phyloP scores from a whole-genome alignment of 2,113 vertebrate species.

The Xyliphius kryptos region DNA sequence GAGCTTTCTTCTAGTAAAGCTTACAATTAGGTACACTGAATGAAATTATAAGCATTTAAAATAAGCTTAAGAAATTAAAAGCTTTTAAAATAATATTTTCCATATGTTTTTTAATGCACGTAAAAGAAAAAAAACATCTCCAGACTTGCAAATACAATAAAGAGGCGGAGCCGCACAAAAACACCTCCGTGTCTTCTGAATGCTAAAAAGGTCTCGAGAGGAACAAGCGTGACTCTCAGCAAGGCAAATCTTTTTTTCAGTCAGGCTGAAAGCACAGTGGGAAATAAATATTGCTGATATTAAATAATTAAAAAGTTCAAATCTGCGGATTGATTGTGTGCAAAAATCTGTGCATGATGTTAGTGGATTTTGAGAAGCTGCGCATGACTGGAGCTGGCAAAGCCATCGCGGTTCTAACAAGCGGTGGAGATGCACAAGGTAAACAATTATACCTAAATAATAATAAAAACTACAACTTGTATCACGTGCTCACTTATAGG shows the following conservation, averaged over 20 bases:
- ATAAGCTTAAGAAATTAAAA: too few relatives aligned
- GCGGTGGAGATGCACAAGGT: slow-evolving; percentile 94
- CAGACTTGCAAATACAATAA: slow-evolving; percentile 1
- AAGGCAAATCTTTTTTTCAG: not conserved
- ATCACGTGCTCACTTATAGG: too few relatives aligned
- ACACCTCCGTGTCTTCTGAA: not conserved
- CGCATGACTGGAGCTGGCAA: slow-evolving; percentile 41
- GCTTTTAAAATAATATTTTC: too few relatives aligned
- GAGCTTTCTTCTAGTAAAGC: too few relatives aligned
- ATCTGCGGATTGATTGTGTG: not conserved
- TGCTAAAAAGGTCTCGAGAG: not conserved
- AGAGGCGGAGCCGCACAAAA: slow-evolving; percentile 19
- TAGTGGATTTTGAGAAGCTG: slow-evolving; percentile 46
- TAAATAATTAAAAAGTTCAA: too few relatives aligned
- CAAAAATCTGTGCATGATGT: slow-evolving; percentile 13
- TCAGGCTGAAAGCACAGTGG: too few relatives aligned
- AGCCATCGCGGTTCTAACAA: slow-evolving; percentile 90
- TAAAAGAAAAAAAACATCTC: too few relatives aligned
- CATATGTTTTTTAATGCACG: too few relatives aligned
- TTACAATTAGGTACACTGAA: too few relatives aligned
- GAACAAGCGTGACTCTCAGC: not conserved
- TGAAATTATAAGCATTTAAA: too few relatives aligned
- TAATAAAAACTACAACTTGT: too few relatives aligned
- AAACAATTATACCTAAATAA: not conserved
- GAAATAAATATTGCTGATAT: too few relatives aligned